Evolutionary conservation across 2,113 vertebrate species (phyloP).

Genomic region (Panurus biarmicus): DNA sequence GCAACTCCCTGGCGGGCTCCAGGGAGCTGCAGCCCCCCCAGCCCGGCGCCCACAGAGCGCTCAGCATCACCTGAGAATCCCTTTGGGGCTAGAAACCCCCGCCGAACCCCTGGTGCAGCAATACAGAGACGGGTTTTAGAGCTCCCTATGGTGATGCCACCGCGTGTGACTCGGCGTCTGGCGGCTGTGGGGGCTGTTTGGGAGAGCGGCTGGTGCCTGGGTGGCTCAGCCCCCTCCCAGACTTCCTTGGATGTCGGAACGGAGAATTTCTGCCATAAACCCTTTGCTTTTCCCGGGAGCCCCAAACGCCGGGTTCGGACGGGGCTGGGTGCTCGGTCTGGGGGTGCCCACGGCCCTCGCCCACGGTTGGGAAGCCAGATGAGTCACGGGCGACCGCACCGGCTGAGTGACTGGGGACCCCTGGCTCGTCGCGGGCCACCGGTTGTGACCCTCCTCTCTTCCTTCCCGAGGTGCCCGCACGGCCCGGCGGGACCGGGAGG

Average conservation of each 20-base stretch:
- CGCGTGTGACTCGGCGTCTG: not conserved
- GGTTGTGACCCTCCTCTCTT: too few species aligned
- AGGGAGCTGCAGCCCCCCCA: not conserved
- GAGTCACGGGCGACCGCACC: not conserved
- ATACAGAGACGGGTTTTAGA: not conserved
- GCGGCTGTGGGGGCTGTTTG: not conserved
- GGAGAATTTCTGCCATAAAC: not conserved
- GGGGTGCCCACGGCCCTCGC: not conserved
- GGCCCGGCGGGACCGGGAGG: not conserved
- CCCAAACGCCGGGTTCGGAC: not conserved
- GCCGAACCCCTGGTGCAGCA: accelerated
- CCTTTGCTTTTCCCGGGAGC: not conserved
- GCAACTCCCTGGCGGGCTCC: not conserved
- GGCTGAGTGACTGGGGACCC: not conserved
- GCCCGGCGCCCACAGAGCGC: accelerated
- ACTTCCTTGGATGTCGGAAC: not conserved
- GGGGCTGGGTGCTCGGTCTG: not conserved
- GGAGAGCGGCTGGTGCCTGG: not conserved
- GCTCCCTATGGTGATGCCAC: not conserved
- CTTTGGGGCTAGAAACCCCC: not conserved
- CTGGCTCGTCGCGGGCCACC: not conserved
- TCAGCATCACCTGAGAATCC: not conserved
- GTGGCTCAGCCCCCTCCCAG: not conserved
- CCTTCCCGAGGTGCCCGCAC: not conserved
- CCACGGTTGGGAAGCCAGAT: not conserved